Base-by-base conservation (phyloP, 2,888 invertebrate genomes). In the Leptinotarsa haldemani region DNA sequence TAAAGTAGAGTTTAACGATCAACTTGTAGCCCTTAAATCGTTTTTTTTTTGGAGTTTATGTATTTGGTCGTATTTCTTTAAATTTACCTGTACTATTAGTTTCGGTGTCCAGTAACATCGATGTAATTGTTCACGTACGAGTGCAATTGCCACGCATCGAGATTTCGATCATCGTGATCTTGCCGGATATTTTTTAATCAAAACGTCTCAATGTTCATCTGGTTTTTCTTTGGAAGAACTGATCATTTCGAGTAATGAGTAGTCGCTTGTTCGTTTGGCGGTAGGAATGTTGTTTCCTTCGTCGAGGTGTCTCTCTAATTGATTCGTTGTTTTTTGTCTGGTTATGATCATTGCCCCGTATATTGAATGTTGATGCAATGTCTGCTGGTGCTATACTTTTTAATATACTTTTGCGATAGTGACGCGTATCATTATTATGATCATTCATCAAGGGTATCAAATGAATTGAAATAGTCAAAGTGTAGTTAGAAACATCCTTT, bases 61-160 rank as follows among this genome's bases (percentile, higher is more conserved):
- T 9, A 40, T 9, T 40, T 40, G 40, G 9, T 40, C 40, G 2
- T 9, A 40, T 12, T 12, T 9, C 3, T 12, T 40, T 9, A 40
- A 40, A 40, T 40, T 40, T 40, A 9, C 9, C 40, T 40, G 40
- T 40, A 9, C 40, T 40, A 40, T 40, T 40, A 12, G 40, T 40
- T 40, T 40, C 40, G 40, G 9, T 40, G 40, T 40, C 40, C 40
- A 40, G 9, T 40, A 40, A 5, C 40, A 7, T n/a, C 50, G n/a
- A 1, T n/a, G 56, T 56, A 56, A 56, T 56, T 56, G 56, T n/a
- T 56, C 56, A 56, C 56, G 56, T 56, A 56, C 20, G 12, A 56
- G 12, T 18, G 56, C 56, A 20, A 56, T 56, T 56, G 56, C n/a
- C 56, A 13, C 20, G 56, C 56, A 56, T 56, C 22, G 20, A 12